Evolutionary conservation across 2,888 invertebrate species (phyloP).

Genomic region (Acanthosepion esculentum): DNA sequence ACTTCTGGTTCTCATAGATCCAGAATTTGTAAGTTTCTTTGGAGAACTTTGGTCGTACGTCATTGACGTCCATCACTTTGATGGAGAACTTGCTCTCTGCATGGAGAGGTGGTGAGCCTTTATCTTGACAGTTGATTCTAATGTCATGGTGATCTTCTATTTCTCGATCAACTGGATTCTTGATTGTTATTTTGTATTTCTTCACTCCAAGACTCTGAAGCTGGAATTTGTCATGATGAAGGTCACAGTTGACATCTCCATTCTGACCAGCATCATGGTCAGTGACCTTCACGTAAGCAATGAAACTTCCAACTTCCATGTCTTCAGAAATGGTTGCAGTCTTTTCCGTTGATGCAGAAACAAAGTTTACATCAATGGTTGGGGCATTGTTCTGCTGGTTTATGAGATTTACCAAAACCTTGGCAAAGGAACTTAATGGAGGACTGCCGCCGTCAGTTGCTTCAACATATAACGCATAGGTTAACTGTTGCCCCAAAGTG

Average conservation of each 20-base stretch:
- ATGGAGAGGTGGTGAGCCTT: background rate
- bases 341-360: background rate
- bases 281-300: background rate
- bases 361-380: background rate
- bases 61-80: background rate
- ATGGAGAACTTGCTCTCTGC: background rate
- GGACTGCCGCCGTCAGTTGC: background rate
- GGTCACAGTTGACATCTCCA: slow-evolving; percentile 9
- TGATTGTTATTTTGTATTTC: slow-evolving; percentile 33
- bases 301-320: background rate
- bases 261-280: background rate
- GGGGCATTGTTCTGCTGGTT: background rate
- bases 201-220: background rate
- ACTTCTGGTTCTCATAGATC: background rate
- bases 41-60: background rate
- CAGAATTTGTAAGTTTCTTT: slow-evolving; percentile 33
- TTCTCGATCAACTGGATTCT: background rate
- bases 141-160: background rate
- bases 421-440: background rate
- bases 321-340: background rate
- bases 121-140: background rate
- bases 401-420: background rate
- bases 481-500: background rate
- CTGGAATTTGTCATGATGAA: slow-evolving; percentile 1
- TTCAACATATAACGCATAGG: background rate